Evolutionary conservation across 2,797 vertebrate genomes (phyloP).

Genomic region (Eulemur coronatus): DNA sequence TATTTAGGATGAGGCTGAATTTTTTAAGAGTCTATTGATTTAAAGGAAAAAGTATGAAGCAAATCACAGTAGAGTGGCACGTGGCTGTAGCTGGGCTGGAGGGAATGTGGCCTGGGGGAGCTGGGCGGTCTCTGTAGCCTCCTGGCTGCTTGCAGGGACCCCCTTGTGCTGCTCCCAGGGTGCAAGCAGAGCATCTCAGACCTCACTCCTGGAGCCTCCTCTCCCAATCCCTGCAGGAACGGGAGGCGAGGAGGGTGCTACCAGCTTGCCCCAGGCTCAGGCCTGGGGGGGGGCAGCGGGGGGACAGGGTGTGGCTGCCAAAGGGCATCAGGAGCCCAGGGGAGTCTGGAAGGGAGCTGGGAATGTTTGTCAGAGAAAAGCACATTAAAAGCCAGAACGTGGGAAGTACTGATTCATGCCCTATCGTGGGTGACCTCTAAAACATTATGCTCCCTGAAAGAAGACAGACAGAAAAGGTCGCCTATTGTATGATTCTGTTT

Average conservation of each 20-base stretch:
- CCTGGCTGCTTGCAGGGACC: neutral
- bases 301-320: neutral
- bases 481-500: no score
- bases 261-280: neutral
- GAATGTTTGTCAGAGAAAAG: neutral
- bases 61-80: neutral
- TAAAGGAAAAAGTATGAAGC: neutral
- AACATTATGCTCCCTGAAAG: neutral
- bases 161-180: neutral
- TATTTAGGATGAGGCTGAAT: neutral
- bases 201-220: neutral
- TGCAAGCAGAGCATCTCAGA: neutral
- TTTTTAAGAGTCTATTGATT: neutral
- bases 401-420: neutral
- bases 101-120: rapidly evolving
- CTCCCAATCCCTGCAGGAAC: neutral
- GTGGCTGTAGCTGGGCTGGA: neutral
- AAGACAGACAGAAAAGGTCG: neutral
- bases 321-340: neutral
- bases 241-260: neutral
- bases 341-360: neutral
- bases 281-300: no score
- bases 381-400: neutral
- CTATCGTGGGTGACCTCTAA: neutral
- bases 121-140: neutral